These are phyloP conservation scores for Temnothorax nylanderi DNA, from an alignment of 1,140 invertebrate species.

Conservation along the genomic window DNA sequence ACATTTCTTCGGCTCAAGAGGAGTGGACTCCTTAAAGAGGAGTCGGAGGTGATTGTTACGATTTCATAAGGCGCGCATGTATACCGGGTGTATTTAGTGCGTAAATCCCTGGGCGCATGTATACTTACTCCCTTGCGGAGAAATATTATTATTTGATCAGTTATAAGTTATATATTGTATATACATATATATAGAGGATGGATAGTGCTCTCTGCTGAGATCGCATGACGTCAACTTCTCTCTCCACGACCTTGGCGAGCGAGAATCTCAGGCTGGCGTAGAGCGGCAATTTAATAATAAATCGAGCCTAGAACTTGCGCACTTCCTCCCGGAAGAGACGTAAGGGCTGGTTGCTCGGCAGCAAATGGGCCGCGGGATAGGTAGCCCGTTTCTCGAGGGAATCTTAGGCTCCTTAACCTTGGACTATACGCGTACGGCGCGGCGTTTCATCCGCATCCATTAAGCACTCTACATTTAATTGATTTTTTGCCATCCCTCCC, in stretches of 20 bases:
- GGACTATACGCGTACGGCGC: constrained; percentile 65
- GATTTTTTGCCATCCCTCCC: constrained; percentile 72
- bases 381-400: constrained; percentile 79
- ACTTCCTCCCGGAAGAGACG: constrained; percentile 79
- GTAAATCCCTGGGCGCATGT: constrained; percentile 65
- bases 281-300: constrained; percentile 81
- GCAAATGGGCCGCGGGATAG: constrained; percentile 62
- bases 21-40: not conserved
- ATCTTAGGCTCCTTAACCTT: constrained; percentile 80
- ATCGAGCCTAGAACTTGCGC: constrained; percentile 82
- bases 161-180: not conserved
- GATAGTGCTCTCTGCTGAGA: constrained; percentile 34
- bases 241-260: constrained; percentile 62
- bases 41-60: constrained; percentile 48
- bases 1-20: not conserved
- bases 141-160: constrained; percentile 70
- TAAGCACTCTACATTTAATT: constrained; percentile 82
- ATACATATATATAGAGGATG: not conserved
- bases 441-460: constrained; percentile 78
- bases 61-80: constrained; percentile 52
- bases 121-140: constrained; percentile 57
- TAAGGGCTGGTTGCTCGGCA: constrained; percentile 32
- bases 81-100: constrained; percentile 64
- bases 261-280: constrained; percentile 51
- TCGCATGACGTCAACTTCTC: constrained; percentile 62